Conservation (phyloP, 2,113 vertebrate species). For the Drymodes brunneopygia region DNA sequence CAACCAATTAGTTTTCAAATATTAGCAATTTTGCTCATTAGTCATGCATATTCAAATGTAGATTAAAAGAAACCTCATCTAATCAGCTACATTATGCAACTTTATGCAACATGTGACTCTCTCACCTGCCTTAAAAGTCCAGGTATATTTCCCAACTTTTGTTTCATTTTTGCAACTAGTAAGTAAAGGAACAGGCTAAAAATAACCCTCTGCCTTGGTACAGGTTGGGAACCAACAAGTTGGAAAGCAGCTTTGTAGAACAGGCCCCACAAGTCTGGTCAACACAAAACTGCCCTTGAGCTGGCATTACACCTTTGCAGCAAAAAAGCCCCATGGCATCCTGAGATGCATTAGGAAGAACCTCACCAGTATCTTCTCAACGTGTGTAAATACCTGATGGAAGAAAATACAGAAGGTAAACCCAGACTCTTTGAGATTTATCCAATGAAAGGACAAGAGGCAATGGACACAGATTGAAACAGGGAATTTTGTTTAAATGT, state of each 20-base stretch:
- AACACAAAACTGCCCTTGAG: neutral
- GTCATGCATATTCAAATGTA: neutral
- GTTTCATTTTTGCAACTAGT: neutral
- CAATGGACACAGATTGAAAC: neutral
- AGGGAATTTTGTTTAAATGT: neutral
- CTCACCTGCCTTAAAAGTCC: neutral
- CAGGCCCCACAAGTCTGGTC: neutral
- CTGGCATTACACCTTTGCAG: neutral
- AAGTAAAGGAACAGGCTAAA: neutral
- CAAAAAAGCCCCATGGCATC: neutral
- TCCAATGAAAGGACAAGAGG: neutral
- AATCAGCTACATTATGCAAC: neutral
- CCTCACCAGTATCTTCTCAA: neutral
- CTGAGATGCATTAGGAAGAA: neutral
- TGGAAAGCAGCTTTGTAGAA: neutral
- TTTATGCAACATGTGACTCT: neutral
- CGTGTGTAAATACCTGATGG: neutral
- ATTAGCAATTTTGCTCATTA: neutral
- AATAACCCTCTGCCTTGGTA: neutral
- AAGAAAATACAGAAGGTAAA: neutral
- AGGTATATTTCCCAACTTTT: neutral
- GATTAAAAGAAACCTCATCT: neutral
- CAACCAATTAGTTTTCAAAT: neutral
- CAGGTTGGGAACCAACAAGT: accelerated
- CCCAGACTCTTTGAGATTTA: neutral